A percentile compares a stretch with the other conserved stretches of the same genome.
phyloP scores from a whole-genome alignment of 2,888 invertebrate genomes.

The Diogma glabrata region DNA sequence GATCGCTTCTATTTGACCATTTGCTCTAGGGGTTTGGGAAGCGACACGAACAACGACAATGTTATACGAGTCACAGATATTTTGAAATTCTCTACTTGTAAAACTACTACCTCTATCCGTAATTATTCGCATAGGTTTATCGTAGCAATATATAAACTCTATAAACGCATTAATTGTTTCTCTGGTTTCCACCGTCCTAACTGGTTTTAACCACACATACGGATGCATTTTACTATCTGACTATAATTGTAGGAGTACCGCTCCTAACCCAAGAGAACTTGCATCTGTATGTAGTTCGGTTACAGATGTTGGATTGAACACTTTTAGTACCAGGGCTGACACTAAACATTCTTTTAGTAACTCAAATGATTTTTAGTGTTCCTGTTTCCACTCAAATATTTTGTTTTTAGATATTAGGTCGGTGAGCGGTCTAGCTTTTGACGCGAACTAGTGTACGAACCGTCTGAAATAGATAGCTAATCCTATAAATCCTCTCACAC shows the following conservation, averaged over 20 bases:
- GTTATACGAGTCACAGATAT: neutral
- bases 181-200: neutral
- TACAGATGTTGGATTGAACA: too few relatives aligned
- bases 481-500: too few relatives aligned
- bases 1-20: neutral
- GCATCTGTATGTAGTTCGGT: too few relatives aligned
- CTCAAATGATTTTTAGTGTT: too few relatives aligned
- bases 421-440: too few relatives aligned
- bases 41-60: neutral
- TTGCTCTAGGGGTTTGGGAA: neutral
- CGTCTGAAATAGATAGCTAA: too few relatives aligned
- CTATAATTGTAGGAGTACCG: conserved; percentile 5
- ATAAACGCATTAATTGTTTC: neutral
- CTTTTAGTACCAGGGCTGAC: too few relatives aligned
- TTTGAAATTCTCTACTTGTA: too few relatives aligned
- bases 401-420: too few relatives aligned
- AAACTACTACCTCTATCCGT: neutral
- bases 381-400: too few relatives aligned
- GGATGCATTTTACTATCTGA: conserved; percentile 8
- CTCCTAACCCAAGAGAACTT: conserved; percentile 9
- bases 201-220: neutral
- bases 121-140: neutral
- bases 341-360: too few relatives aligned
- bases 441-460: too few relatives aligned
- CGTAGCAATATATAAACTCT: neutral